Evolutionary conservation across 2,113 vertebrate genomes (phyloP), one percentile per base, ranked within the genome.

Genomic region (Stegostoma tigrinum): DNA sequence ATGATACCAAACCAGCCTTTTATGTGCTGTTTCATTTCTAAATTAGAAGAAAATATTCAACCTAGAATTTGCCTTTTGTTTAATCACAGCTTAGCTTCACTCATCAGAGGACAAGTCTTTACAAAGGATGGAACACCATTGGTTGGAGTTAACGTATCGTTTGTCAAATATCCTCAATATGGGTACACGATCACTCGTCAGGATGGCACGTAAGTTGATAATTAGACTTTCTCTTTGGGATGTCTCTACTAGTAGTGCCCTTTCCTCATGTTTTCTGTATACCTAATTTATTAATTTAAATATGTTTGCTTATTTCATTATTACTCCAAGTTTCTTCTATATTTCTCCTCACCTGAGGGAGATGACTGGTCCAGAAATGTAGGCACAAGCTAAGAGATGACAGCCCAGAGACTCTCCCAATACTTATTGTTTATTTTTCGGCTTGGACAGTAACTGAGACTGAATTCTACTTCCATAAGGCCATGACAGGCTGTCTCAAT

Each of bases 171-270:
- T 97, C 99, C 99, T 89, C 98, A 99, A 96, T 99, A 99, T 0
- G 99, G 99, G 96, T 99, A 99, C 96, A 99, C 99, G 96, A 98
- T 99, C 97, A 99, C 99, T 95, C 98, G 99, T 48, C 99, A 99
- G 97, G 99, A 99, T 96, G 99, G 99, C 97, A 99, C 99, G 99
- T 99, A 98, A 98, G 99, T 99, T 97, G 96, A 96, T 68, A 96
- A 96, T 96, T 91, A 91, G 75, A 34, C 34, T 86, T 83, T 94
- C 38, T 83, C n/a, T 38, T 64, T 93, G 52, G 61, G 15, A n/a
- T 15, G 6, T 7, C 24, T 87, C 42, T 27, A 87, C 42, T 45
- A 55, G 24, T 27, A 55, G 0, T 48, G 4, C 27, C 86, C 52
- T 24, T 55, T 24, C 24, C 52, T 89, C 86, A 89, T 52, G 24